Percentiles rank a stretch among this genome's conserved stretches.
Evolutionary conservation across 2,113 vertebrate genomes (phyloP).

Genomic region (Fulica atra): DNA sequence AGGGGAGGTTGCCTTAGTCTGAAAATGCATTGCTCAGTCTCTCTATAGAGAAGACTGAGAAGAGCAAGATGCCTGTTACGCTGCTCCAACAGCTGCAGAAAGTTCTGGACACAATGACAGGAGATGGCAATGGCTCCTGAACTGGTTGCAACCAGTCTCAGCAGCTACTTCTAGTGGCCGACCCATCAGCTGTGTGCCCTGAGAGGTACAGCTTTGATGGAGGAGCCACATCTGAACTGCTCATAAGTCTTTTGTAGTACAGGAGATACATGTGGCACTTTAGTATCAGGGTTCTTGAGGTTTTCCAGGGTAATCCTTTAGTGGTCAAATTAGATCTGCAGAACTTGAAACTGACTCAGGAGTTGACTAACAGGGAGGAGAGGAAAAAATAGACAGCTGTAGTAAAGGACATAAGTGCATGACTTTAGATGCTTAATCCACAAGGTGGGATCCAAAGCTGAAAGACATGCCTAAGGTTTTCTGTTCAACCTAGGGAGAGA

Average conservation of each 20-base stretch:
- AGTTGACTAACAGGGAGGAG: neutral
- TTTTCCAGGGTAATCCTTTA: neutral
- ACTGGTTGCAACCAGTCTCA: neutral
- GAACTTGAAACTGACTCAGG: neutral
- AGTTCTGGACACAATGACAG: neutral
- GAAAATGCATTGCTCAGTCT: neutral
- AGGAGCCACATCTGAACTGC: neutral
- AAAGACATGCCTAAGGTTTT: neutral
- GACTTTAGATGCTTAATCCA: neutral
- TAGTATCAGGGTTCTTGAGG: neutral
- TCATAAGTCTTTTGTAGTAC: neutral
- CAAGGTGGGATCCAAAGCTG: neutral
- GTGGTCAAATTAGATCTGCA: neutral
- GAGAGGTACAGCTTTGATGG: neutral
- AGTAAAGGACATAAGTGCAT: neutral
- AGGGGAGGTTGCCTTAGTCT: neutral
- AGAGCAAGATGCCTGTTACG: rapidly evolving
- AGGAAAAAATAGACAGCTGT: neutral
- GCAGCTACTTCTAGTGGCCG: neutral
- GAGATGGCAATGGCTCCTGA: neutral
- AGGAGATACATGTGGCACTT: rapidly evolving
- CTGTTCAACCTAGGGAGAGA: neutral
- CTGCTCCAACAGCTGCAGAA: neutral
- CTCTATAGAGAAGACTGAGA: neutral
- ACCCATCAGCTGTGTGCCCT: neutral